A percentile compares a stretch with the other conserved stretches of the same genome.
Evolutionary conservation across 2,888 invertebrate genomes (phyloP).

Genomic region (Lepetodrilus schrolli): DNA sequence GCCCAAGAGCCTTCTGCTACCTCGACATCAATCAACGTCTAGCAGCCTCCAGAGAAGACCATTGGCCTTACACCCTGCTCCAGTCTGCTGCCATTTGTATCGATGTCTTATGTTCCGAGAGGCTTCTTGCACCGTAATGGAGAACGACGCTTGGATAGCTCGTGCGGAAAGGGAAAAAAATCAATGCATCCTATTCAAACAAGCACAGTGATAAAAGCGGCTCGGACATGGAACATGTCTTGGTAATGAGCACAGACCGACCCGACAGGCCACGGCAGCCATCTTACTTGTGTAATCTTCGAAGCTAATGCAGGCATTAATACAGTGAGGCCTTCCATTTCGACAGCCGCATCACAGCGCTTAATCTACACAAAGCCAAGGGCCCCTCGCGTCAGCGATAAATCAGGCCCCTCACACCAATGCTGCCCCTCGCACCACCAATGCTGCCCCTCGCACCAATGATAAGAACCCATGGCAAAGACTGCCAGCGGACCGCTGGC

Average conservation of each 20-base stretch:
- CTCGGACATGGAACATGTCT: conserved; percentile 15
- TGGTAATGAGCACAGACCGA: not conserved
- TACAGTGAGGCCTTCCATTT: not conserved
- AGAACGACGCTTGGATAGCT: conserved; percentile 13
- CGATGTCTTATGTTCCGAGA: not conserved
- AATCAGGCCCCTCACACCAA: no score
- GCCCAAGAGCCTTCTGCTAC: conserved; percentile 12
- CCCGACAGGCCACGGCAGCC: conserved; percentile 14
- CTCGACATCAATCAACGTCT: conserved; percentile 22
- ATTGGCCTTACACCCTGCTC: not conserved
- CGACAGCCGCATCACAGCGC: not conserved
- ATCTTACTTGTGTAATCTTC: conserved; percentile 7
- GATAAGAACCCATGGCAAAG: not conserved
- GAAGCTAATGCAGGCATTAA: not conserved
- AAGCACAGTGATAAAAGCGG: not conserved
- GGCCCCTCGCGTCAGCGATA: not conserved
- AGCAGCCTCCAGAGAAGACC: no score
- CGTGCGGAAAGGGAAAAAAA: conserved; percentile 23
- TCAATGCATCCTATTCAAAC: conserved; percentile 18
- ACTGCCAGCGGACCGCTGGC: not conserved
- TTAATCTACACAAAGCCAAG: conserved; percentile 2
- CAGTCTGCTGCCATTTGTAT: not conserved
- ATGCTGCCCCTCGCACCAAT: not conserved
- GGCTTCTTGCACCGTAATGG: not conserved
- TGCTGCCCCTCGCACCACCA: not conserved